Evolutionary conservation across 2,888 invertebrate genomes (phyloP).

Genomic region (Aromia moschata): DNA sequence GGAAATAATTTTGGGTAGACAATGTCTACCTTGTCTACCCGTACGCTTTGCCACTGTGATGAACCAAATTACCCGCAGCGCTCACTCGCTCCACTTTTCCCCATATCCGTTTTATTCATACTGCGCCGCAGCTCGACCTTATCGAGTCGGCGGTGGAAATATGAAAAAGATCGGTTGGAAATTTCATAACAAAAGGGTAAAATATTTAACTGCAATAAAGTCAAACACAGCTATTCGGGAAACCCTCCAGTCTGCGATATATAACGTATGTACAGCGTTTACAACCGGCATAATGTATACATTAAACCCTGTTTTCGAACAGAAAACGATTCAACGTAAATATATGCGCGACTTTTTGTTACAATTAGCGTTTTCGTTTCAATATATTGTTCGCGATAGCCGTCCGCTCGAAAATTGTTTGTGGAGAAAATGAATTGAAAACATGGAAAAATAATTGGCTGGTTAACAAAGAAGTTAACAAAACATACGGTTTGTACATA

Average conservation of each 20-base stretch:
- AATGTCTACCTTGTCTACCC: too few species aligned
- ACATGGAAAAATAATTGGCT: too few species aligned
- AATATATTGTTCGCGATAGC: neutral
- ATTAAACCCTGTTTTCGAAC: slow-evolving; percentile 2
- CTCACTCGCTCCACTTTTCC: too few species aligned
- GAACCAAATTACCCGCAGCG: too few species aligned
- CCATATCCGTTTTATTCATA: slow-evolving; percentile 8
- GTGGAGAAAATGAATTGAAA: neutral
- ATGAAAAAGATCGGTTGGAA: slow-evolving; percentile 8
- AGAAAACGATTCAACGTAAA: neutral
- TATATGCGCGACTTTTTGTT: neutral
- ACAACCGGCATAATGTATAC: neutral
- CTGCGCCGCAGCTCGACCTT: slow-evolving; percentile 1
- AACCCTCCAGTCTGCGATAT: slow-evolving; percentile 3
- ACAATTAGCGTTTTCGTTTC: neutral
- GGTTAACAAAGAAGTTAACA: too few species aligned
- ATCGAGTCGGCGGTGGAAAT: slow-evolving; percentile 2
- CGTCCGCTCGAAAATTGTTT: neutral
- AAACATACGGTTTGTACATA: too few species aligned
- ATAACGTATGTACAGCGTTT: too few species aligned
- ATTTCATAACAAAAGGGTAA: slow-evolving; percentile 6
- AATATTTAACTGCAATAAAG: slow-evolving; percentile 16
- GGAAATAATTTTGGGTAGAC: too few species aligned
- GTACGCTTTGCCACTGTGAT: too few species aligned
- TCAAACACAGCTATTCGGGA: slow-evolving; percentile 10